Conservation (phyloP, 2,113 vertebrate species). For the Plotosus lineatus region DNA sequence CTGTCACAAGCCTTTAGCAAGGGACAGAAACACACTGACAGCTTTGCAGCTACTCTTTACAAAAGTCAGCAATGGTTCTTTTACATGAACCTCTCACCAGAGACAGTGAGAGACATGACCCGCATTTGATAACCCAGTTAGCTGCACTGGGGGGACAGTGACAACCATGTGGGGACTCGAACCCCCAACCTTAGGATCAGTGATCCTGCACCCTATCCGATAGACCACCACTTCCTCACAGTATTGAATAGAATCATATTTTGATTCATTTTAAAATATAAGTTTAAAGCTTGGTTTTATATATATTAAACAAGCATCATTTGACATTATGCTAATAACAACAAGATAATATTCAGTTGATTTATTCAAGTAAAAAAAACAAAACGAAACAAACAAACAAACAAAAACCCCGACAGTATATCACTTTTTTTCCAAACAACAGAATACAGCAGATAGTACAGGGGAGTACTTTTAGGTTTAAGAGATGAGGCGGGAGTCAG, state of each 20-base stretch:
- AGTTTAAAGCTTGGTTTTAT: not conserved
- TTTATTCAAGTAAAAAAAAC: not conserved
- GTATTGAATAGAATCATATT: not conserved
- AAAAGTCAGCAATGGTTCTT: too few relatives aligned
- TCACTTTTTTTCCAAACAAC: not conserved
- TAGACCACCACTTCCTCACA: too few relatives aligned
- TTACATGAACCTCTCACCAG: too few relatives aligned
- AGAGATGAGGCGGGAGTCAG: not conserved
- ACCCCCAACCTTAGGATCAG: too few relatives aligned
- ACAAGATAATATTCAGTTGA: not conserved
- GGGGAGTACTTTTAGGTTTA: not conserved
- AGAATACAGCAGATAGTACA: not conserved
- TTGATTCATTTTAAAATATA: not conserved
- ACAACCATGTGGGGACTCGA: too few relatives aligned
- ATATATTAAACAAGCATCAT: not conserved
- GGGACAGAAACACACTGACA: too few relatives aligned
- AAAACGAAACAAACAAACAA: not conserved
- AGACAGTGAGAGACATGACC: too few relatives aligned
- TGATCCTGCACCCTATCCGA: too few relatives aligned
- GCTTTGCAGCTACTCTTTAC: too few relatives aligned
- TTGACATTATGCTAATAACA: conserved; percentile 3
- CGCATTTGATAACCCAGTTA: too few relatives aligned
- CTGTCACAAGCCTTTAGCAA: too few relatives aligned
- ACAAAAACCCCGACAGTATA: not conserved
- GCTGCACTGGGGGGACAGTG: too few relatives aligned